Conservation (phyloP, 2,113 vertebrate genomes). For the Chelonoidis abingdonii region DNA sequence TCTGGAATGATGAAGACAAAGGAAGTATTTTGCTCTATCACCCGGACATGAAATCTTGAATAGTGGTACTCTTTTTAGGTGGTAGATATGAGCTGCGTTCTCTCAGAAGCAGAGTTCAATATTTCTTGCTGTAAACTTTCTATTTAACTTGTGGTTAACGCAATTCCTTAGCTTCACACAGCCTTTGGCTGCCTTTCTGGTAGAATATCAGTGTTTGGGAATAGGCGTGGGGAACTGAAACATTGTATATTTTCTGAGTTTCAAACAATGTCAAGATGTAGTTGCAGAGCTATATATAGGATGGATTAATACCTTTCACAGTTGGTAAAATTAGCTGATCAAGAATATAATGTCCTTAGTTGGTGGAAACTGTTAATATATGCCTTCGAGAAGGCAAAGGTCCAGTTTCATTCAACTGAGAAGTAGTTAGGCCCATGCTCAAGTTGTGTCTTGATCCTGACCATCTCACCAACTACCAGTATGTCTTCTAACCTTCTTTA, state of each 20-base stretch:
- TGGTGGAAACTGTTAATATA: fast-evolving
- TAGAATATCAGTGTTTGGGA: neutral
- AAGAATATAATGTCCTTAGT: neutral
- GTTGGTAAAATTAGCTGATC: neutral
- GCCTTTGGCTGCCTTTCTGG: neutral
- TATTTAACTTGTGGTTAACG: neutral
- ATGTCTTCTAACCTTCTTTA: neutral
- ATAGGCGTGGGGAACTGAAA: neutral
- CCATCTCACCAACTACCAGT: no score
- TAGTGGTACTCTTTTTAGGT: neutral
- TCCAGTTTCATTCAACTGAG: neutral
- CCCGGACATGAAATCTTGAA: neutral
- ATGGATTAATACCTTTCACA: neutral
- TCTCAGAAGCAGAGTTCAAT: neutral
- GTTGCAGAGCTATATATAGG: neutral
- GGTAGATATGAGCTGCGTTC: neutral
- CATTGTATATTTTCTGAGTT: neutral
- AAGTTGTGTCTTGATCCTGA: neutral
- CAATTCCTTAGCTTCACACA: neutral
- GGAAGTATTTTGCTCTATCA: neutral
- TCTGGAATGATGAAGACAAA: neutral
- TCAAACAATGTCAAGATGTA: neutral
- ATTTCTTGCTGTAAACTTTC: neutral
- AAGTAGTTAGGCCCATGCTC: neutral
- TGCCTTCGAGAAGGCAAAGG: fast-evolving